Base-by-base conservation (phyloP, 2,113 vertebrate genomes). In the Pterocles gutturalis region DNA sequence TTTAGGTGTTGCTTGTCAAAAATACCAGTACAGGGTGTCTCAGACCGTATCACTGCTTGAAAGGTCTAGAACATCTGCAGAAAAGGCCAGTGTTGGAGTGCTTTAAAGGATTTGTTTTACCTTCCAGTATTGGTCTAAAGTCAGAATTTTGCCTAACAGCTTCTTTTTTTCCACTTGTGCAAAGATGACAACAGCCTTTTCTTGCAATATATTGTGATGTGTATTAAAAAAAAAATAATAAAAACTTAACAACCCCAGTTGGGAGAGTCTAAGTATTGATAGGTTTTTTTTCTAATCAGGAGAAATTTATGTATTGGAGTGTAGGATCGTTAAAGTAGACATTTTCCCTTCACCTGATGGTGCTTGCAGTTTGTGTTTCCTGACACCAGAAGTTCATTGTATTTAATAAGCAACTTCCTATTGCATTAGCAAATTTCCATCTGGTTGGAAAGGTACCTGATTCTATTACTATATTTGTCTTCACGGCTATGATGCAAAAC, bases 401-500 rank as follows among this genome's bases (percentile, higher is more conserved):
- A 89, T 97, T 96, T 96, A 96, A 96, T 96, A 97, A 96, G 65
- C 92, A 94, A 97, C 90, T 97, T 98, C 96, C 95, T 97, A 94
- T 96, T 97, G 85, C 96, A 97, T 97, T 98, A 97, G 92, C 75
- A 87, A 93, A 90, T 97, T 96, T 98, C 94, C 96, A 97, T 97
- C 98, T 97, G 96, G 82, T 92, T 97, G 91, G 91, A 97, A 95
- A 98, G 83, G 81, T 97, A 97, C 96, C 96, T 98, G 96, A 96
- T 95, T 97, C 93, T 96, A 97, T 95, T 96, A 96, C 83, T 93
- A 57, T 96, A 92, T 96, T 96, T 97, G 62, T 97, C 91, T 96
- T 95, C 76, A 95, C 77, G 94, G 83, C 84, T 96, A 28, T 95
- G 95, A 97, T 96, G 97, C 91, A 97, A 97, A 97, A 65, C 66